Conservation (phyloP, 2,888 invertebrate genomes). For the Tachina fera region DNA sequence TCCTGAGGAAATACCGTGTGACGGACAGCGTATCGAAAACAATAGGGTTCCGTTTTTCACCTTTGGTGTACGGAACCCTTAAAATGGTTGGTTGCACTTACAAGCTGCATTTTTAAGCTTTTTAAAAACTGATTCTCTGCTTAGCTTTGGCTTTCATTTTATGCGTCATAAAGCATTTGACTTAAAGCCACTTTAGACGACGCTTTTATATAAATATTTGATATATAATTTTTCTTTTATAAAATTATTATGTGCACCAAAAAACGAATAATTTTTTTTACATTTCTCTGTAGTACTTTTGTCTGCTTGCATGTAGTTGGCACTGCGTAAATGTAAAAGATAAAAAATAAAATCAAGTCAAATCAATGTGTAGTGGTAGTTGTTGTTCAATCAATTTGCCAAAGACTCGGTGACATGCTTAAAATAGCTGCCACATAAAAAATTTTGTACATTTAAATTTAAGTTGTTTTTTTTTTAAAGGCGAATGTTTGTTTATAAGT, state of each 20-base stretch:
- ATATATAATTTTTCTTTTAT: not conserved
- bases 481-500: constrained; percentile 23
- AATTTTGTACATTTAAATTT: constrained; percentile 42
- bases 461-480: constrained; percentile 9
- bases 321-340: constrained; percentile 22
- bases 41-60: too few relatives aligned
- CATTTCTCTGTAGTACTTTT: constrained; percentile 34
- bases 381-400: constrained; percentile 74
- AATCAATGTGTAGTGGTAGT: constrained; percentile 39
- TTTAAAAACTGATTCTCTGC: not conserved
- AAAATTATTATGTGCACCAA: constrained; percentile 9
- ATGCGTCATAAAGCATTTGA: constrained; percentile 10
- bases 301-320: constrained; percentile 4
- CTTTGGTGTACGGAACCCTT: too few relatives aligned
- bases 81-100: too few relatives aligned
- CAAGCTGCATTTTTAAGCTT: too few relatives aligned
- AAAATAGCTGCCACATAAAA: constrained; percentile 67
- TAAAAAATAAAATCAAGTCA: constrained; percentile 1
- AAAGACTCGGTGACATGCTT: constrained; percentile 72
- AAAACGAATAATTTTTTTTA: constrained; percentile 26
- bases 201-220: constrained; percentile 26
- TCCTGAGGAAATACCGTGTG: too few relatives aligned
- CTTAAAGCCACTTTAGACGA: constrained; percentile 6
- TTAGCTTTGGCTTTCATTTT: not conserved
- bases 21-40: too few relatives aligned